A percentile compares a stretch with the other conserved stretches of the same genome.
phyloP scores from a whole-genome alignment of 1,140 invertebrate genomes.

The Dreissena rostriformis region DNA sequence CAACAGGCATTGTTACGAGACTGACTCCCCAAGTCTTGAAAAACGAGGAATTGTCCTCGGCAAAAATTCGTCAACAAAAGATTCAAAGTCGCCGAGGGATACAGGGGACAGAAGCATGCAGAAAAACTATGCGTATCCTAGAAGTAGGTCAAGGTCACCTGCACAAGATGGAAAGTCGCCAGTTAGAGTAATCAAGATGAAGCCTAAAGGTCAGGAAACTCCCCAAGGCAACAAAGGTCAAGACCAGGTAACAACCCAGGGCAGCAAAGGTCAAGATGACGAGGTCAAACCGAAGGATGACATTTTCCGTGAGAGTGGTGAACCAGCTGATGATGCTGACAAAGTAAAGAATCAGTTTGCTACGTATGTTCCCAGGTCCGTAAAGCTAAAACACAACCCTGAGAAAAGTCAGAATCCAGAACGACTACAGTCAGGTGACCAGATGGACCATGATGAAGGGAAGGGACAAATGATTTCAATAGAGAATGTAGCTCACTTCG shows the following conservation, averaged over 20 bases:
- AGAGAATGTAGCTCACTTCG: too few relatives aligned
- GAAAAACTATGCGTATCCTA: neutral
- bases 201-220: slow-evolving; percentile 1
- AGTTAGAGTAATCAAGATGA: neutral
- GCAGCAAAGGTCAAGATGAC: neutral
- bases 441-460: too few relatives aligned
- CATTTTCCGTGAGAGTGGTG: neutral
- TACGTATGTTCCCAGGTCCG: slow-evolving; percentile 51
- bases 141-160: slow-evolving; percentile 37
- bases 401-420: slow-evolving; percentile 31
- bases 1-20: too few relatives aligned
- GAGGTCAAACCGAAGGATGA: neutral
- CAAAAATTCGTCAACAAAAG: slow-evolving; percentile 1
- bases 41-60: too few relatives aligned
- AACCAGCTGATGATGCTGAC: slow-evolving; percentile 21
- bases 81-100: slow-evolving; percentile 9
- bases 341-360: slow-evolving; percentile 27
- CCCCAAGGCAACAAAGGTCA: neutral
- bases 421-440: too few relatives aligned
- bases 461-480: too few relatives aligned
- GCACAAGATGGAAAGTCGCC: slow-evolving; percentile 1
- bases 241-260: neutral
- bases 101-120: too few relatives aligned
- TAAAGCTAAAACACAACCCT: slow-evolving; percentile 33
- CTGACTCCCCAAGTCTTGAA: too few relatives aligned